Percentiles rank a stretch among this genome's conserved stretches.
phyloP scores from a whole-genome alignment of 2,888 invertebrate genomes.

The Zygaena filipendulae region DNA sequence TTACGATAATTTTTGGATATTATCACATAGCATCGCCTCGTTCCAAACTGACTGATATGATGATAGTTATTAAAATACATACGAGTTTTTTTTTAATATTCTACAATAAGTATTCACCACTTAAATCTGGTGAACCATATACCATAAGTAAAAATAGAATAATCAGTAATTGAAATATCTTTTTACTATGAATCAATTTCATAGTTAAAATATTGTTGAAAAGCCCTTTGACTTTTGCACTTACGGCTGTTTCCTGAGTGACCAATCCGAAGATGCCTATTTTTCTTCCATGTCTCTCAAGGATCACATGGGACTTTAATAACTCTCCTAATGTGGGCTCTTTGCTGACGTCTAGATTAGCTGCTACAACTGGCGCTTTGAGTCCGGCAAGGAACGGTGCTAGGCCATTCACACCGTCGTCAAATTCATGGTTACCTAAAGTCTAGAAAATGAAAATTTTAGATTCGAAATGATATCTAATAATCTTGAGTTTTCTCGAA shows the following conservation, averaged over 20 bases:
- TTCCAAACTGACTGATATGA: no score
- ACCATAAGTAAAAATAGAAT: no score
- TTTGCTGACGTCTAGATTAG: constrained; percentile 75
- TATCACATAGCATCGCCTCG: no score
- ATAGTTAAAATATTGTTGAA: no score
- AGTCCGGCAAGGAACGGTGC: constrained; percentile 75
- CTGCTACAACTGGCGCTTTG: constrained; percentile 74
- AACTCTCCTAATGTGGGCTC: constrained; percentile 73
- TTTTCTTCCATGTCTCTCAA: constrained; percentile 72
- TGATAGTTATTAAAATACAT: no score
- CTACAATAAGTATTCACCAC: no score
- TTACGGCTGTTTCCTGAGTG: constrained; percentile 72
- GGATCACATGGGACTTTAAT: constrained; percentile 71
- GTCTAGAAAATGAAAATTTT: constrained; percentile 60
- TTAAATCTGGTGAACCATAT: no score
- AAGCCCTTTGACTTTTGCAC: no score
- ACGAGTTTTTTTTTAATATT: no score
- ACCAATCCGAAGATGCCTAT: constrained; percentile 86
- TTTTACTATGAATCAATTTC: no score
- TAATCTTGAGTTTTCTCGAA: not conserved
- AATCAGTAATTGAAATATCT: no score
- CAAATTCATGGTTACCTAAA: constrained; percentile 89
- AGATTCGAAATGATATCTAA: constrained; percentile 10
- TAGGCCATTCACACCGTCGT: constrained; percentile 76
- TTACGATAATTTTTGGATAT: no score